Conservation (phyloP, 2,113 vertebrate species). For the Craseonycteris thonglongyai region DNA sequence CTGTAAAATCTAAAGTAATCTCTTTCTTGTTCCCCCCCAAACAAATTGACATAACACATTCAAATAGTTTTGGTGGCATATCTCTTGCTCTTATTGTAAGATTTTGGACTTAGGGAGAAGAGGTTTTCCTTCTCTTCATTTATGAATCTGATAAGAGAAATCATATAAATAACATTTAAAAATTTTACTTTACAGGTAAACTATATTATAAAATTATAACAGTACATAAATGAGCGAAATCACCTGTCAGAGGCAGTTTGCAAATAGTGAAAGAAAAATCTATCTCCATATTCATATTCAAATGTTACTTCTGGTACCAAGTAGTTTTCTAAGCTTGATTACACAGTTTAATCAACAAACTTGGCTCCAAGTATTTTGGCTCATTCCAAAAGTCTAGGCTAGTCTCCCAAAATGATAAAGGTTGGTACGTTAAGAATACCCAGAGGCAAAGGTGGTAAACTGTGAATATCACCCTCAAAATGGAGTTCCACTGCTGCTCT, state of each 20-base stretch:
- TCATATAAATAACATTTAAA: slow-evolving; percentile 34
- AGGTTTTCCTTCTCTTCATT: background rate
- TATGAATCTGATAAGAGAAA: slow-evolving; percentile 28
- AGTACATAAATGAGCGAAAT: slow-evolving; percentile 23
- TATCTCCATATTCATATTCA: slow-evolving; percentile 39
- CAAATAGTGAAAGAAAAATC: slow-evolving; percentile 48
- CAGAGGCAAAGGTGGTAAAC: background rate
- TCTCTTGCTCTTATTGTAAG: background rate
- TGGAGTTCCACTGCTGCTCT: background rate
- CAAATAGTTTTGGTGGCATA: background rate
- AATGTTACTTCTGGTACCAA: slow-evolving; percentile 48
- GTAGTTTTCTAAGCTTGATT: slow-evolving; percentile 42
- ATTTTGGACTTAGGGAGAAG: background rate
- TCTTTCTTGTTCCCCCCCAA: too few relatives aligned
- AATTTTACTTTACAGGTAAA: slow-evolving; percentile 39
- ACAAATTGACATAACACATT: background rate
- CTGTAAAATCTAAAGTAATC: slow-evolving; percentile 3
- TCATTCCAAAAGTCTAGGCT: slow-evolving; percentile 11
- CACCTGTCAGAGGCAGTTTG: slow-evolving; percentile 49
- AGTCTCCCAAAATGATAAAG: background rate
- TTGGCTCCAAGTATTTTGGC: slow-evolving; percentile 44
- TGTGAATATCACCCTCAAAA: background rate
- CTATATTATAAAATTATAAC: slow-evolving; percentile 37
- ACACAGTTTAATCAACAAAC: slow-evolving; percentile 32
- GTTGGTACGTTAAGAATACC: background rate